These are phyloP conservation scores for Pyrgilauda ruficollis DNA, from an alignment of 2,113 vertebrate species.

Conservation along the genomic window DNA sequence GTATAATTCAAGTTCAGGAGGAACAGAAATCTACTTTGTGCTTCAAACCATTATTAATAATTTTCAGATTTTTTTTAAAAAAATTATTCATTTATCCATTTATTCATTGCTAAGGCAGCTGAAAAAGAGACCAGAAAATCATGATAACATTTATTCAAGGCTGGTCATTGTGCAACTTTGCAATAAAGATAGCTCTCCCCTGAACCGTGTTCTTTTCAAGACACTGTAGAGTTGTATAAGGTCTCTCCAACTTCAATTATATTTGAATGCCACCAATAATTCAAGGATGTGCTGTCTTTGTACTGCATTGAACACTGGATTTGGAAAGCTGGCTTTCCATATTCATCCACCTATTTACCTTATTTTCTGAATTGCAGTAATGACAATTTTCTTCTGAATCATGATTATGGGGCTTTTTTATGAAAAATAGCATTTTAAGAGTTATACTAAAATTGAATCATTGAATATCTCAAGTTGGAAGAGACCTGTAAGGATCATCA, in stretches of 20 bases:
- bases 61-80: not conserved
- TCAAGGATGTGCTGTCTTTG: not conserved
- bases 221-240: not conserved
- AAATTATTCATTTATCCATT: not conserved
- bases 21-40: not conserved
- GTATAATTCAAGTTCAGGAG: not conserved
- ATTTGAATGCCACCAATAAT: not conserved
- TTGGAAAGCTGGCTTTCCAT: not conserved
- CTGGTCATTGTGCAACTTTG: not conserved
- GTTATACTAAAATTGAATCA: not conserved
- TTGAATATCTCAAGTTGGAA: not conserved
- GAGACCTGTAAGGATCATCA: not conserved
- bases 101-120: not conserved
- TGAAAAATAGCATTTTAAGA: not conserved
- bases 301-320: not conserved
- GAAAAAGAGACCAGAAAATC: not conserved
- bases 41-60: not conserved
- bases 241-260: not conserved
- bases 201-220: not conserved
- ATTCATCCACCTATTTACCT: not conserved
- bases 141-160: not conserved
- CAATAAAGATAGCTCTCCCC: not conserved
- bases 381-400: not conserved
- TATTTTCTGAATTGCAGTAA: not conserved
- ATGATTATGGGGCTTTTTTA: not conserved